Base-by-base conservation (phyloP, 2,888 invertebrate genomes). In the Exephanes ischioxanthus region DNA sequence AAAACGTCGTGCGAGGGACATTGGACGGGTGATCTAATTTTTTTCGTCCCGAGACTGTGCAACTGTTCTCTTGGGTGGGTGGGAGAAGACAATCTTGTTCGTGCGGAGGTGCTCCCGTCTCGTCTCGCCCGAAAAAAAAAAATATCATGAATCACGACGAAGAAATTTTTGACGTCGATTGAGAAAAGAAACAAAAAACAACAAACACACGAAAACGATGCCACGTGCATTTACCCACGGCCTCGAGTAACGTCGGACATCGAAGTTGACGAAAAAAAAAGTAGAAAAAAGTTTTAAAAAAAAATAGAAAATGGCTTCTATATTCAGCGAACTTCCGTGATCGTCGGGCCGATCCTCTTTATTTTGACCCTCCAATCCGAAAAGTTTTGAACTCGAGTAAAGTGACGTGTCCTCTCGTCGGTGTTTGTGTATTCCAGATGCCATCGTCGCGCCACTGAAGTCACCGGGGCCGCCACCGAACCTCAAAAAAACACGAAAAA, bases 401-500 rank as follows among this genome's bases (percentile, higher is more conserved):
- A 73, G 45, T 6, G 45, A 33, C 80, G 68, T 53, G 37, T 73
- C 14, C 14, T 14, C 16, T 53, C 76, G 37, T 78, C 75, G 71
- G 61, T 55, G 58, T 86, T 71, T 70, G 79, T 83, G 76, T 87
- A 77, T 88, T 88, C 51, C 88, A 88, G 88, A 88, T 87, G 85
- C 84, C 16, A 53, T 63, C 41, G 70, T 67, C 66, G 72, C 67
- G 76, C 55, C 73, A 71, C 61, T 87, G 86, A 85, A 45, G 63
- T 78, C n/a, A 26, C 19, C 63, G 45, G 26, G 19, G 26, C 6
- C 30, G 61, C 30, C 30, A 30, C 16, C 30, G 26, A 37, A 37
- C 37, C 37, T 37, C 37, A 9, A 37, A 37, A 9, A 37, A 7
- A 9, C 55, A 9, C 61, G 30, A 30, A 26, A 70, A 37, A 71